Evolutionary conservation across 2,113 vertebrate genomes (phyloP), one percentile per base, ranked within the genome.

Genomic region (Ochotona curzoniae): DNA sequence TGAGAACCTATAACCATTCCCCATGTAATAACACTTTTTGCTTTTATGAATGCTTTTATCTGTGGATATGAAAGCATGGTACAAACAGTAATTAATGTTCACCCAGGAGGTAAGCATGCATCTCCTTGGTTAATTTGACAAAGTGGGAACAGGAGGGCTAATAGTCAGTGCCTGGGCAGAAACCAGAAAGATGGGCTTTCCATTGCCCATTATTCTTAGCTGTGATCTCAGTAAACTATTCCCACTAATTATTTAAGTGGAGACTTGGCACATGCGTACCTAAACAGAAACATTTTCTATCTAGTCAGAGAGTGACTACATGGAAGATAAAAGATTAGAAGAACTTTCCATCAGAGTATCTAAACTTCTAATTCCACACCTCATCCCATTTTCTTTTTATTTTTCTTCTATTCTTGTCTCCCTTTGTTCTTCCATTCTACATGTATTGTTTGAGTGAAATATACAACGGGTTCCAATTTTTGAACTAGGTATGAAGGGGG

Each of bases 31-130:
- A 93, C 83, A 91, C 79, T 88, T 87, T 95, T 61, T 89, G 74
- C 92, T 95, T 97, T 97, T 93, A 96, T 14, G 60, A 91, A 70
- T 66, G 73, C 96, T 97, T 97, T 97, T 94, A 97, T 97, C 96
- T 96, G 78, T 86, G 92, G 87, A 94, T 94, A 96, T 96, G 95
- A 97, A 96, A 97, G 95, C 92, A 12, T 3, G 26, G n/a, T 21
- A 49, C 70, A 95, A 95, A 95, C 66, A 89, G 67, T 96, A 95
- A 96, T 96, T 97, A 96, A 67, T 3, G 38, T 38, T 96, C 83
- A 81, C 92, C 83, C 90, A 90, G 93, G 94, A 93, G 93, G 96
- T 84, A 76, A 90, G 85, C 61, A 75, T 64, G 79, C 54, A 30
- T 90, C 76, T 82, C 21, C 81, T 69, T 21, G 32, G 87, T 79